These are phyloP conservation scores for Cylloceria caligata DNA, from an alignment of 2,888 invertebrate genomes.

Conservation along the genomic window DNA sequence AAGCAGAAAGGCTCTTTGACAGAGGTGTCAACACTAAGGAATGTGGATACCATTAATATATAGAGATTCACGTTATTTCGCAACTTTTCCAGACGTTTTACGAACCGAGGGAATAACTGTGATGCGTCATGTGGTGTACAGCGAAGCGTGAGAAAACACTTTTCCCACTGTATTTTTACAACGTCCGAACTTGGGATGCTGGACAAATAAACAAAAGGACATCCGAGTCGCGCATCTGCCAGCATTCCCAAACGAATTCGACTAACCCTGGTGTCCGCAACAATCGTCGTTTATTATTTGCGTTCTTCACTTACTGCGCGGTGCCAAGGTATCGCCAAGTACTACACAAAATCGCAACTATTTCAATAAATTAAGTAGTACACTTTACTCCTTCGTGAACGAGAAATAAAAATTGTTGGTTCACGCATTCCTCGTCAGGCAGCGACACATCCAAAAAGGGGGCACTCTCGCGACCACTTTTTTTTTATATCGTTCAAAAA, in stretches of 20 bases:
- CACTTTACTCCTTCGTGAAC: conserved; percentile 80
- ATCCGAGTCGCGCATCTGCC: conserved; percentile 45
- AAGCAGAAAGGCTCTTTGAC: conserved; percentile 41
- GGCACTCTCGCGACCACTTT: conserved; percentile 47
- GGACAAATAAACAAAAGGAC: conserved; percentile 80
- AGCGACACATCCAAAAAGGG: conserved; percentile 65
- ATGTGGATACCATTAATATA: conserved; percentile 79
- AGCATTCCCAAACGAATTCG: not conserved
- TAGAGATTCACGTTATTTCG: conserved; percentile 69
- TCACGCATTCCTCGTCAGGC: conserved; percentile 82
- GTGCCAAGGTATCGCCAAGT: conserved; percentile 29
- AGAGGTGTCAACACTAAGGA: conserved; percentile 82
- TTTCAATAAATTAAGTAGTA: conserved; percentile 80
- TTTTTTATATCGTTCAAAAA: conserved; percentile 55
- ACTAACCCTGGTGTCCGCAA: not conserved
- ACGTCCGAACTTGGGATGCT: conserved; percentile 70
- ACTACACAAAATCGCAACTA: conserved; percentile 73
- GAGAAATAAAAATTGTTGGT: conserved; percentile 81
- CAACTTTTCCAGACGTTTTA: conserved; percentile 9
- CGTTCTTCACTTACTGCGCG: conserved; percentile 56
- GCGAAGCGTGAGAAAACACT: too few relatives aligned
- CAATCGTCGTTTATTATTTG: conserved; percentile 34
- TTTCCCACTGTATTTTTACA: conserved; percentile 73
- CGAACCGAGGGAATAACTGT: not conserved
- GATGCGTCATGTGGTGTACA: too few relatives aligned